Percentiles rank a stretch among this genome's conserved stretches.
Evolutionary conservation across 1,140 invertebrate species (phyloP).

Genomic region (Apis cerana): DNA sequence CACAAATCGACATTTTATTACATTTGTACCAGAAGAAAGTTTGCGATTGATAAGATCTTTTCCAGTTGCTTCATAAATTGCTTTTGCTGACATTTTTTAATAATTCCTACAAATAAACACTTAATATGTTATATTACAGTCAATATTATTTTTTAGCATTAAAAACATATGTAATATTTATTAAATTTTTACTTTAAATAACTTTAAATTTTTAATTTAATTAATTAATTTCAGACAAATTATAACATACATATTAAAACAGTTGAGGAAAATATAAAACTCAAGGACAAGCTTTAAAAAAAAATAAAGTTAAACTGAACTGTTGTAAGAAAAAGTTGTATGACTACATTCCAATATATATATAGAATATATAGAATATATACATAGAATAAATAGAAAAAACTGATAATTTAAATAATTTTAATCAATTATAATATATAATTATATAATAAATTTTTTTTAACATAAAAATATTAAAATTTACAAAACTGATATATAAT

Average conservation of each 20-base stretch:
- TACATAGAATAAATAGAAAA: neutral
- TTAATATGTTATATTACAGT: neutral
- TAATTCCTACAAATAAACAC: slow-evolving; percentile 1
- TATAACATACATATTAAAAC: neutral
- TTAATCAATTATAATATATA: neutral
- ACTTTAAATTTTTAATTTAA: neutral
- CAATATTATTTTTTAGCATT: neutral
- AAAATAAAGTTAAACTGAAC: slow-evolving; percentile 3
- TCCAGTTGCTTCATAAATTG: slow-evolving; percentile 97
- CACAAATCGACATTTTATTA: slow-evolving; percentile 91
- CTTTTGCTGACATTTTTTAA: slow-evolving; percentile 96
- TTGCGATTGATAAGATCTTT: slow-evolving; percentile 96
- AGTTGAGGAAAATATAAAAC: neutral
- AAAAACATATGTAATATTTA: neutral
- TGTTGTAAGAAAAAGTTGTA: slow-evolving; percentile 3
- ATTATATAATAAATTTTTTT: neutral
- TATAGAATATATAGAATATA: too few relatives aligned
- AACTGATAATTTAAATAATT: neutral
- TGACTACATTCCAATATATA: slow-evolving; percentile 22
- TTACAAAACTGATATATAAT: neutral
- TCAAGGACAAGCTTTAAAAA: neutral
- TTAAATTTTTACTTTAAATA: neutral
- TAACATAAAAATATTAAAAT: neutral
- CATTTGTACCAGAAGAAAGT: slow-evolving; percentile 85
- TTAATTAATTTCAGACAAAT: neutral